Evolutionary conservation across 2,797 vertebrate species (phyloP).

Genomic region (Hydrophis major): DNA sequence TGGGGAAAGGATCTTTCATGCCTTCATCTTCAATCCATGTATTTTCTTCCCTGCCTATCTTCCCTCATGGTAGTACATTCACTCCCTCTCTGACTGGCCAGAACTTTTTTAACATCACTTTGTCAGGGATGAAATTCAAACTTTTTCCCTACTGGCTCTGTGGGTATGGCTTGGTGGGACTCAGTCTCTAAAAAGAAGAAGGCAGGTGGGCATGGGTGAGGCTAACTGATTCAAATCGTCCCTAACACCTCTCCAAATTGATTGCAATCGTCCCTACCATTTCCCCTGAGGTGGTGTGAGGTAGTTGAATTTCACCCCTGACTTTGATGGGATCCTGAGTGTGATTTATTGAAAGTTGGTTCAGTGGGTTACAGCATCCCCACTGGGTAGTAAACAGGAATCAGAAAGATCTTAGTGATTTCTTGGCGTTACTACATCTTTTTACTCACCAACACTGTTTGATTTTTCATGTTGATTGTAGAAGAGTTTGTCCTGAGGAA

Average conservation of each 20-base stretch:
- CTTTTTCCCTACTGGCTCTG: too few species aligned
- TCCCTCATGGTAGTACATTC: background rate
- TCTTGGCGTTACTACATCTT: background rate
- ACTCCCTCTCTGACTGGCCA: background rate
- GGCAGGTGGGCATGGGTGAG: too few species aligned
- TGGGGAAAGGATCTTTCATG: background rate
- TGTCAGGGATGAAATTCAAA: too few species aligned
- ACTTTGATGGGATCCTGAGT: background rate
- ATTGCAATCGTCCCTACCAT: too few species aligned
- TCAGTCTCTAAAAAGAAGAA: too few species aligned
- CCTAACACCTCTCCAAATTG: too few species aligned
- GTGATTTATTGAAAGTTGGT: background rate
- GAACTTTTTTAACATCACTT: background rate
- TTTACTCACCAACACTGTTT: conserved; percentile 69
- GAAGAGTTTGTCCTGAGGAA: conserved; percentile 80
- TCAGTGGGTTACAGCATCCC: background rate
- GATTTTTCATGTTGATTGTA: conserved; percentile 82
- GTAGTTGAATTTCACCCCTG: too few species aligned
- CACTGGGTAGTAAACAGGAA: background rate
- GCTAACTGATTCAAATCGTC: too few species aligned
- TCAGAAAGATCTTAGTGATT: background rate
- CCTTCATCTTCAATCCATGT: background rate
- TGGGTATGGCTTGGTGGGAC: too few species aligned
- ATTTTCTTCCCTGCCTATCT: background rate
- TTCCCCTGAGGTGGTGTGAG: too few species aligned